Evolutionary conservation across 2,113 vertebrate genomes (phyloP).

Genomic region (Brachirus orientalis): DNA sequence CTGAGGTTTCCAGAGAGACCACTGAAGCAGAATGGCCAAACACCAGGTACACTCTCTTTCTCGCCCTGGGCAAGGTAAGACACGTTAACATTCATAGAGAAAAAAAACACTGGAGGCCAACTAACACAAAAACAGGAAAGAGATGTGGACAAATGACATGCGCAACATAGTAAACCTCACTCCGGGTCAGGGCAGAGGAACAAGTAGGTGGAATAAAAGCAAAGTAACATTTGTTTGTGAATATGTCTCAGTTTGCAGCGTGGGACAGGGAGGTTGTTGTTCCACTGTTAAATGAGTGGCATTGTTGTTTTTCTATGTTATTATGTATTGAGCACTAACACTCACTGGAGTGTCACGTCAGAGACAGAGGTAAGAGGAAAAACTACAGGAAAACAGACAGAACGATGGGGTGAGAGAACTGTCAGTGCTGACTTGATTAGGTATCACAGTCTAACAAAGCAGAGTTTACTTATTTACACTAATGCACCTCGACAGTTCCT

Average conservation of each 20-base stretch:
- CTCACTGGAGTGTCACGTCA: conserved; percentile 56
- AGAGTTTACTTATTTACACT: conserved; percentile 65
- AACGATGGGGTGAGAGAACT: conserved; percentile 50
- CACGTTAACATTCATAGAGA: conserved; percentile 66
- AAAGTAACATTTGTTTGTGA: conserved; percentile 27
- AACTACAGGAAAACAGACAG: conserved; percentile 29
- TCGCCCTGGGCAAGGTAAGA: conserved; percentile 78
- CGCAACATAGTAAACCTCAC: conserved; percentile 49
- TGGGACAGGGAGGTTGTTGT: conserved; percentile 15
- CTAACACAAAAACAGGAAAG: conserved; percentile 57
- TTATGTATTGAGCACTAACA: conserved; percentile 66
- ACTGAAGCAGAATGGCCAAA: conserved; percentile 66
- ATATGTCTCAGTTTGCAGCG: neutral
- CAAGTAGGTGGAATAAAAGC: conserved; percentile 19
- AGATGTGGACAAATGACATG: conserved; percentile 56
- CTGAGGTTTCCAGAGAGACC: conserved; percentile 65
- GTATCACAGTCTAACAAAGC: conserved; percentile 61
- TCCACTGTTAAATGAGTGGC: conserved; percentile 34
- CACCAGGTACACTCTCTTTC: conserved; percentile 70
- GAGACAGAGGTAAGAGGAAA: conserved; percentile 44
- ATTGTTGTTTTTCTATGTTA: conserved; percentile 55
- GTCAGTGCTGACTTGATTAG: conserved; percentile 70
- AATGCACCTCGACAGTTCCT: conserved; percentile 63
- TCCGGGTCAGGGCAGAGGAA: conserved; percentile 48
- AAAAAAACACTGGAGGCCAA: conserved; percentile 67